A percentile compares a stretch with the other conserved stretches of the same genome.
These are phyloP conservation scores for Leontopithecus rosalia DNA, from an alignment of 2,797 vertebrate species.

Conservation along the genomic window DNA sequence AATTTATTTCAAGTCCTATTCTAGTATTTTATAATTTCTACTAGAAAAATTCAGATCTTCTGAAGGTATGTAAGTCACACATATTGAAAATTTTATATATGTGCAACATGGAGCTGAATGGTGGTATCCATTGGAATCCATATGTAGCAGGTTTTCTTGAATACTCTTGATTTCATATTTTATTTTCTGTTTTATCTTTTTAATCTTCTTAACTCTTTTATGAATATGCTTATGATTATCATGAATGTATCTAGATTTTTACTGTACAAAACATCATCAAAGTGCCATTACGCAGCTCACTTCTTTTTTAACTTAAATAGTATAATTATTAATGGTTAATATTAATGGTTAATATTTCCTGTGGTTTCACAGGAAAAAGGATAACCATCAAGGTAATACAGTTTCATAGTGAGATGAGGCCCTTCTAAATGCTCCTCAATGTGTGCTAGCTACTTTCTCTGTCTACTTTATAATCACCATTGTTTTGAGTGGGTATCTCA, in stretches of 20 bases:
- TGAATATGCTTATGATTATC: neutral
- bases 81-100: neutral
- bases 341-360: neutral
- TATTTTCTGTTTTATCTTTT: neutral
- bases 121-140: neutral
- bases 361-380: neutral
- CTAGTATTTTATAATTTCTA: neutral
- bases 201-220: neutral
- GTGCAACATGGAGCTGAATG: neutral
- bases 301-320: neutral
- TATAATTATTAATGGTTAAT: neutral
- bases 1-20: conserved; percentile 41
- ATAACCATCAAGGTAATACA: neutral
- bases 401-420: neutral
- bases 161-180: neutral
- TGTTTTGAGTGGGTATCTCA: neutral
- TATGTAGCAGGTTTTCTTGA: neutral
- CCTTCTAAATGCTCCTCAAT: neutral
- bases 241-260: neutral
- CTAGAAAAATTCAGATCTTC: neutral
- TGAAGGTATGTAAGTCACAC: neutral
- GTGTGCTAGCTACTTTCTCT: neutral
- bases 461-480: neutral
- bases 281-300: neutral
- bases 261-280: neutral